A percentile compares a stretch with the other conserved stretches of the same genome.
These are phyloP conservation scores for Coremacera marginata DNA, from an alignment of 2,888 invertebrate species.

Conservation along the genomic window DNA sequence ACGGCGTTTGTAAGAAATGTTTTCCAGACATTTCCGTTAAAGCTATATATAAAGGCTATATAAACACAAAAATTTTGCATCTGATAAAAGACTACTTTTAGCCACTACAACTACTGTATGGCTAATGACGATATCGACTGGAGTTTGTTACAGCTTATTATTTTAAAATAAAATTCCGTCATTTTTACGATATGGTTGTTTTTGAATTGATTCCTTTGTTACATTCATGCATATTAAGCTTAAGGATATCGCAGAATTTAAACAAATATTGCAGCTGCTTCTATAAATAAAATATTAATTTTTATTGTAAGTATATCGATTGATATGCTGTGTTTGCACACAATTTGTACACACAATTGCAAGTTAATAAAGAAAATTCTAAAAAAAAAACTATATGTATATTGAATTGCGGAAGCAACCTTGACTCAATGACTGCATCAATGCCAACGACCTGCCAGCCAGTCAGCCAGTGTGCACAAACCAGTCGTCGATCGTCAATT, in stretches of 20 bases:
- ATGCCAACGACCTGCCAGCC: slow-evolving; percentile 67
- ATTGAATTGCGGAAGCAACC: slow-evolving; percentile 65
- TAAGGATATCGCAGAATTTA: background rate
- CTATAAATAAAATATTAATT: background rate
- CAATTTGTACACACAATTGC: background rate
- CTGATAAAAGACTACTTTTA: too few relatives aligned
- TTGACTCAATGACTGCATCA: slow-evolving; percentile 68
- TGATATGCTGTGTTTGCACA: background rate
- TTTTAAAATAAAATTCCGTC: too few relatives aligned
- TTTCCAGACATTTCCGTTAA: too few relatives aligned
- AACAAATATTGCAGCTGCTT: background rate
- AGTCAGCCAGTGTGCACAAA: background rate
- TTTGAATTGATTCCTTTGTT: too few relatives aligned
- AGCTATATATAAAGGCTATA: too few relatives aligned
- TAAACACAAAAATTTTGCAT: too few relatives aligned
- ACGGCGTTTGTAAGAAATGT: too few relatives aligned
- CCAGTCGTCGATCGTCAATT: slow-evolving; percentile 17
- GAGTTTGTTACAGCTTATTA: too few relatives aligned
- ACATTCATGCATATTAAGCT: too few relatives aligned
- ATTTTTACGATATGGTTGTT: too few relatives aligned
- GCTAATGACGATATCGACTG: too few relatives aligned
- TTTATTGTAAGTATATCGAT: background rate
- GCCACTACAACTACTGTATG: too few relatives aligned
- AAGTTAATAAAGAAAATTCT: slow-evolving; percentile 1
- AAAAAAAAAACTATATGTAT: slow-evolving; percentile 1